These are phyloP conservation scores for Parauchenoglanis punctatus DNA, from an alignment of 2,797 vertebrate species.

Conservation along the genomic window DNA sequence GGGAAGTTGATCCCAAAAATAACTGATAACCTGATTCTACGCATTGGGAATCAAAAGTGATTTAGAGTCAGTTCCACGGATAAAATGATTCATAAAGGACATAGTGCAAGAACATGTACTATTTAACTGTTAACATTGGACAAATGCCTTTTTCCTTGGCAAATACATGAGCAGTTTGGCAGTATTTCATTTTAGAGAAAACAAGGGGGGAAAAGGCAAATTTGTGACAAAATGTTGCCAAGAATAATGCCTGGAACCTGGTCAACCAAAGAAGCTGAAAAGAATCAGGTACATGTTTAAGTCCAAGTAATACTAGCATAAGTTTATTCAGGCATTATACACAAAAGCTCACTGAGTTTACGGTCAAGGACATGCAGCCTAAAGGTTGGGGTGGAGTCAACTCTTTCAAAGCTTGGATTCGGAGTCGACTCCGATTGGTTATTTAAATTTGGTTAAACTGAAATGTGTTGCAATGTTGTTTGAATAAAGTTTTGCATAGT, in stretches of 20 bases:
- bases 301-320: neutral
- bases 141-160: neutral
- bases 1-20: neutral
- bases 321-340: neutral
- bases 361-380: neutral
- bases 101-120: neutral
- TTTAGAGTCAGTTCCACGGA: neutral
- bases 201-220: neutral
- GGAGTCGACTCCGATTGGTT: neutral
- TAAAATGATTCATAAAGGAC: conserved; percentile 5
- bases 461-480: neutral
- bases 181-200: neutral
- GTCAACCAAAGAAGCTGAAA: neutral
- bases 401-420: neutral
- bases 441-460: neutral
- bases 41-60: neutral
- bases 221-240: neutral
- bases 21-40: conserved; percentile 2
- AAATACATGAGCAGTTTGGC: neutral
- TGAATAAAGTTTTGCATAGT: conserved; percentile 11
- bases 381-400: neutral
- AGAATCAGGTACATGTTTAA: neutral
- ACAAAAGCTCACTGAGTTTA: neutral
- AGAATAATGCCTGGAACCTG: neutral
- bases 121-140: neutral